phyloP scores from a whole-genome alignment of 37 sponge, comb jelly and placozoan genomes.

The Petrosia ficiformis region DNA sequence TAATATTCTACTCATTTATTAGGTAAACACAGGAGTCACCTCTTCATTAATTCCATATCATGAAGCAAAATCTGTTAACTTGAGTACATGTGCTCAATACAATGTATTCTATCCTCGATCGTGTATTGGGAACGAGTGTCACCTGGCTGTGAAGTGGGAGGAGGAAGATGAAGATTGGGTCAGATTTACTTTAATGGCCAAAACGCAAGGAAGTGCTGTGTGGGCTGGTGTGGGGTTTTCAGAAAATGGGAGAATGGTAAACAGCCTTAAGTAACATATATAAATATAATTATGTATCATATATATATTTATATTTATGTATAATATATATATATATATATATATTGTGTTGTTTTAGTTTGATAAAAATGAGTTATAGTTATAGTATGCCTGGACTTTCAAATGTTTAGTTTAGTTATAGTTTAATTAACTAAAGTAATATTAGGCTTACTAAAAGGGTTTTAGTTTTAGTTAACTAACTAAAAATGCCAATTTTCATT shows the following conservation, averaged over 20 bases:
- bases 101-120: not conserved
- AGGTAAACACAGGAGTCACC: too few relatives aligned
- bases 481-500: too few relatives aligned
- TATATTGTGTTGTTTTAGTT: not conserved
- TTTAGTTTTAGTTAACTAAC: too few relatives aligned
- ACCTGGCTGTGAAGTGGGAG: constrained; percentile 9
- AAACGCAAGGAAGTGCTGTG: not conserved
- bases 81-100: not conserved
- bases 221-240: constrained; percentile 52
- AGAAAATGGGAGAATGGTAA: constrained; percentile 19
- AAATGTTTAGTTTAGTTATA: too few relatives aligned
- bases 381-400: too few relatives aligned
- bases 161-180: not conserved
- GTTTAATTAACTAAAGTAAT: too few relatives aligned
- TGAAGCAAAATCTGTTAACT: not conserved
- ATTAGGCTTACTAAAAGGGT: too few relatives aligned
- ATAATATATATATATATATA: not conserved
- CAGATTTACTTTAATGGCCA: constrained; percentile 4
- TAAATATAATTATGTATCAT: too few relatives aligned
- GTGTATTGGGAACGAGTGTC: not conserved
- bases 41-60: too few relatives aligned
- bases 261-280: constrained; percentile 2
- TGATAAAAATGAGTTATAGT: too few relatives aligned
- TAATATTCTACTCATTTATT: too few relatives aligned
- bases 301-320: not conserved